These are phyloP conservation scores for Oscheius sp. DNA, from an alignment of 2,888 invertebrate species.

Conservation along the genomic window DNA sequence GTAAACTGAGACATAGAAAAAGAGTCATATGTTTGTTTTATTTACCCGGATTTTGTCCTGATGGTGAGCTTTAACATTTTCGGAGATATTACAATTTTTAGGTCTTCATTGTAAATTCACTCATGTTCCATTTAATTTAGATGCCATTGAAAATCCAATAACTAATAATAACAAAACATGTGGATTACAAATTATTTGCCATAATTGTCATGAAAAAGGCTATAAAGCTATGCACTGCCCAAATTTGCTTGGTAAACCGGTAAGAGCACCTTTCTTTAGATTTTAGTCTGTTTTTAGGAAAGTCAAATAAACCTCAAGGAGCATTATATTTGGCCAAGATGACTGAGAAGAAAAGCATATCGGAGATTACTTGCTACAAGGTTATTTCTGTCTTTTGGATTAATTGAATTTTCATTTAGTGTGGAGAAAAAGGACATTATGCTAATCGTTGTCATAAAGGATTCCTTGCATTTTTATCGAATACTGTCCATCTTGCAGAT, in stretches of 20 bases:
- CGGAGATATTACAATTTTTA: neutral
- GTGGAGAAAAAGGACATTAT: slow-evolving; percentile 97
- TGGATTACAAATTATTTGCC: slow-evolving; percentile 81
- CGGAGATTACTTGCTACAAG: slow-evolving; percentile 97
- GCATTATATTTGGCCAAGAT: slow-evolving; percentile 35
- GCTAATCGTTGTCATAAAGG: slow-evolving; percentile 99
- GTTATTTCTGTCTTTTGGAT: slow-evolving; percentile 68
- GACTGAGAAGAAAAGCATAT: slow-evolving; percentile 79
- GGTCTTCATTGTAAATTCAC: slow-evolving; percentile 92
- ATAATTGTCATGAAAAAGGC: slow-evolving; percentile 94
- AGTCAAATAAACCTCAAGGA: neutral
- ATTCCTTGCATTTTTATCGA: slow-evolving; percentile 88
- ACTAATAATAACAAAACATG: slow-evolving; percentile 41
- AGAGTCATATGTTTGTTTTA: slow-evolving; percentile 95
- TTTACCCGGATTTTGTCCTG: slow-evolving; percentile 92
- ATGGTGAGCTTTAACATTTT: slow-evolving; percentile 78
- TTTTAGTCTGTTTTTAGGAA: too few relatives aligned
- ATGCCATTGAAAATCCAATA: slow-evolving; percentile 55
- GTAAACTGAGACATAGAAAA: slow-evolving; percentile 86
- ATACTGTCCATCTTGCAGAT: slow-evolving; percentile 59
- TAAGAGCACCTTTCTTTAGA: slow-evolving; percentile 73
- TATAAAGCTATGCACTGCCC: slow-evolving; percentile 94
- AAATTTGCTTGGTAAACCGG: slow-evolving; percentile 80
- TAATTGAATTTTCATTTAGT: slow-evolving; percentile 77
- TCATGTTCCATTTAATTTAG: slow-evolving; percentile 78